A percentile compares a stretch with the other conserved stretches of the same genome.
Evolutionary conservation across 2,888 invertebrate species (phyloP).

Genomic region (Microdon myrmicae): DNA sequence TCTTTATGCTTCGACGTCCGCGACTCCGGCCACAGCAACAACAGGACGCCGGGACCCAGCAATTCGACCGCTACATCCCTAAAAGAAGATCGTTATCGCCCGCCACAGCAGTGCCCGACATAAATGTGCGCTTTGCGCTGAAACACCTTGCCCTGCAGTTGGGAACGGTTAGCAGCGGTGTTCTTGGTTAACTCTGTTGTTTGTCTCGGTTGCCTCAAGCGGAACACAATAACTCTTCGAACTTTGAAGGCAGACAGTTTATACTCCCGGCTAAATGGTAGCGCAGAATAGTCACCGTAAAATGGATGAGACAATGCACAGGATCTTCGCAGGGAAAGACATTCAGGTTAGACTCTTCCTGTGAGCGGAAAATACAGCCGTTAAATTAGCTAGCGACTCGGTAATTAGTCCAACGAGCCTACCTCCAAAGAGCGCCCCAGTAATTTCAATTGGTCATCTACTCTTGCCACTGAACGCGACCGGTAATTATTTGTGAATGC

Average conservation of each 20-base stretch:
- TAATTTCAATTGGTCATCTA: conserved; percentile 45
- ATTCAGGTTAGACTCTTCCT: conserved; percentile 49
- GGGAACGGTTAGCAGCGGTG: conserved; percentile 8
- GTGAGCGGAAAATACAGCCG: conserved; percentile 49
- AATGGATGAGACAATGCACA: conserved; percentile 1
- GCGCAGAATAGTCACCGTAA: conserved; percentile 9
- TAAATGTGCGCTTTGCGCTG: conserved; percentile 15
- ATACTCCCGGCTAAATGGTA: conserved; percentile 19
- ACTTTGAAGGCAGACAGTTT: conserved; percentile 32
- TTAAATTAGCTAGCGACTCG: conserved; percentile 46
- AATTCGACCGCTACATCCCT: conserved; percentile 44
- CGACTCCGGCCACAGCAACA: neutral
- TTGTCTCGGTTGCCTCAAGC: conserved; percentile 42
- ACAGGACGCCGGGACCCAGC: conserved; percentile 17
- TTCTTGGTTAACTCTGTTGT: conserved; percentile 14
- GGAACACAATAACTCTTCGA: conserved; percentile 52
- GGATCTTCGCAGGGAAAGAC: conserved; percentile 13
- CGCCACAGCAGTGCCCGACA: neutral
- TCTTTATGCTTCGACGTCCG: conserved; percentile 28
- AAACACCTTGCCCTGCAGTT: conserved; percentile 51
- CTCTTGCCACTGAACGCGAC: conserved; percentile 9
- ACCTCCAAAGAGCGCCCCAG: conserved; percentile 25
- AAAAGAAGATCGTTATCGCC: conserved; percentile 44
- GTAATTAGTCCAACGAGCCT: conserved; percentile 46
- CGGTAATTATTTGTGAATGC: conserved; percentile 49